phyloP scores from a whole-genome alignment of 1,140 invertebrate genomes.

The Hormaphis cornu region DNA sequence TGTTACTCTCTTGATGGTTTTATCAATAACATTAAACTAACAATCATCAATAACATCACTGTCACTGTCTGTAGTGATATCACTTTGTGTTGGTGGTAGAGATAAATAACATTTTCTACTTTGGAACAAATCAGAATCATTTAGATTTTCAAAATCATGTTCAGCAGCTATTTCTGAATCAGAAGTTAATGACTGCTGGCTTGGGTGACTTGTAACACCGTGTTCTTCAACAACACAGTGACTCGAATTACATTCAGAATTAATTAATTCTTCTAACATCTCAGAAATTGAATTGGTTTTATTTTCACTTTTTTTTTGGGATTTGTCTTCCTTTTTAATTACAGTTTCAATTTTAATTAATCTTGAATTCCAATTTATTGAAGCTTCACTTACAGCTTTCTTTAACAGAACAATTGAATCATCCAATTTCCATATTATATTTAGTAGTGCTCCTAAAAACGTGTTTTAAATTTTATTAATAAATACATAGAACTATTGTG shows the following conservation, averaged over 20 bases:
- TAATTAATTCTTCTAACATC: conserved; percentile 36
- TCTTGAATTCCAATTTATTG: conserved; percentile 56
- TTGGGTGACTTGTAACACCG: neutral
- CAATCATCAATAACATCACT: conserved; percentile 21
- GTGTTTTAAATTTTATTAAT: neutral
- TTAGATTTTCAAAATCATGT: conserved; percentile 19
- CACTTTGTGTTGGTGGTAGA: neutral
- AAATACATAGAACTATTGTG: neutral
- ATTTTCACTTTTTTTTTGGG: conserved; percentile 34
- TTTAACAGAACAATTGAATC: conserved; percentile 57
- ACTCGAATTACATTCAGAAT: conserved; percentile 10
- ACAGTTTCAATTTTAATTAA: conserved; percentile 40
- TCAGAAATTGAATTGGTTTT: conserved; percentile 24
- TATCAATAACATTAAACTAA: neutral
- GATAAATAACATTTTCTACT: conserved; percentile 3
- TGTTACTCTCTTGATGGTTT: neutral
- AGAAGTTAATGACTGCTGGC: conserved; percentile 15
- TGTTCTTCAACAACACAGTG: neutral
- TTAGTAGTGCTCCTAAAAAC: conserved; percentile 34
- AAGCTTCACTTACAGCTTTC: conserved; percentile 53
- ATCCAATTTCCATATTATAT: conserved; percentile 47
- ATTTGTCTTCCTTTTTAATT: conserved; percentile 60
- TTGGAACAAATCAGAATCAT: neutral
- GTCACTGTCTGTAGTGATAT: conserved; percentile 30
- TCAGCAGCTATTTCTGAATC: conserved; percentile 17